A percentile compares a stretch with the other conserved stretches of the same genome.
Evolutionary conservation across 2,797 vertebrate species (phyloP).

Genomic region (Gadopsis bispinosus): DNA sequence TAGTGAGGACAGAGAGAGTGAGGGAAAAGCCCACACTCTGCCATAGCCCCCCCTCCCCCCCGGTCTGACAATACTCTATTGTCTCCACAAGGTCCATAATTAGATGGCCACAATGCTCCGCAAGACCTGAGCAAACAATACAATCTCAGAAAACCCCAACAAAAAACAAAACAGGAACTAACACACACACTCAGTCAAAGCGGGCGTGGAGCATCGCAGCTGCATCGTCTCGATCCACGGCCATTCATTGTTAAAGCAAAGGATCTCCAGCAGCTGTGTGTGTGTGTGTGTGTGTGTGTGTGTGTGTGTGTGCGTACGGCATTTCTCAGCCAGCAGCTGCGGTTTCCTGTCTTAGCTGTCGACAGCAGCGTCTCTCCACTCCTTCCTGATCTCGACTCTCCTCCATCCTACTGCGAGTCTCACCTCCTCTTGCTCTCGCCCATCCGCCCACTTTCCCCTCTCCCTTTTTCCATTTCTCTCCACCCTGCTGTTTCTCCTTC

Average conservation of each 20-base stretch:
- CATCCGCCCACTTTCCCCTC: conserved; percentile 17
- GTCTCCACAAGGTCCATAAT: conserved; percentile 70
- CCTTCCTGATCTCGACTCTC: conserved; percentile 63
- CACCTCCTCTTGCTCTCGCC: conserved; percentile 58
- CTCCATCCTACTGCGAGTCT: conserved; percentile 65
- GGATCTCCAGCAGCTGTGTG: conserved; percentile 74
- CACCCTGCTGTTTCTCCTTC: conserved; percentile 29
- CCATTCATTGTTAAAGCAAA: conserved; percentile 81
- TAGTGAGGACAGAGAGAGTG: conserved; percentile 27
- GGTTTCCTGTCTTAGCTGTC: conserved; percentile 83
- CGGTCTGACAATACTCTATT: conserved; percentile 75
- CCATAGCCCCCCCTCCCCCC: conserved; percentile 30
- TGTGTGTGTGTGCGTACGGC: conserved; percentile 37
- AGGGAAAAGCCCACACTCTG: conserved; percentile 51
- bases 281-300: conserved; percentile 42
- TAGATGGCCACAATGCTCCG: conserved; percentile 72
- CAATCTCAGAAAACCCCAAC: conserved; percentile 56
- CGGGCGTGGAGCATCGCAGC: conserved; percentile 74
- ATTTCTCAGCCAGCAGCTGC: conserved; percentile 79
- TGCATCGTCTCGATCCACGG: conserved; percentile 71
- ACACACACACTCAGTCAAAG: conserved; percentile 41
- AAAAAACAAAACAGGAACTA: conserved; percentile 73
- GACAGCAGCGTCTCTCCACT: conserved; percentile 80
- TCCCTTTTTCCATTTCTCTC: conserved; percentile 17
- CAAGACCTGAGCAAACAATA: conserved; percentile 68